Base-by-base conservation (phyloP, 2,888 invertebrate genomes). In the Drosophila phalerata region DNA sequence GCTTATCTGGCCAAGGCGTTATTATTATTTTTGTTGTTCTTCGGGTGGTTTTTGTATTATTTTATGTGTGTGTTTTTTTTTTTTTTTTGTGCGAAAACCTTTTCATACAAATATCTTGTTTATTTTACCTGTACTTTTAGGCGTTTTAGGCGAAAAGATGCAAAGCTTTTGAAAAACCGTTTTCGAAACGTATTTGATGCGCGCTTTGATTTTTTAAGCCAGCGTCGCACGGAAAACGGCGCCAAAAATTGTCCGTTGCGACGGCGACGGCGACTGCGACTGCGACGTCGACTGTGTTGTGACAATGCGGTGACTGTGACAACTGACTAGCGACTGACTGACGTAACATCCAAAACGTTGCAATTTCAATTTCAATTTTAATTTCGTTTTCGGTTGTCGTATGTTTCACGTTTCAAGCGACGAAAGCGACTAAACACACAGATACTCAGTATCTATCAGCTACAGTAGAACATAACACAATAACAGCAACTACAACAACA, bases 371-470 rank as follows among this genome's bases (percentile, higher is more conserved):
- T 80, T 83, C 48, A 60, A 68, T 70, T 78, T 76, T 60, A 69
- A 74, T 79, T 77, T 83, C 76, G 77, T 76, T 83, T 78, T 84
- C 70, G 63, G 74, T 73, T 69, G 71, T 88, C 87, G 86, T 75
- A 90, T 90, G 90, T 90, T 90, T 86, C 88, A 83, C 90, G 85
- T 87, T 87, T 85, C 88, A 90, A 86, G 90, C 90, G 81, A 90
- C 90, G 79, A 84, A 90, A 85, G 87, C 90, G 85, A 90, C 90
- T 90, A 90, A 90, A 79, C 88, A 88, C 73, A 84, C 80, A 73
- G 79, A 77, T 71, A 88, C 88, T 79, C 81, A 78, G 88, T 89
- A 89, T 89, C 89, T 87, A 85, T 85, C 79, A 77, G 85, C 70
- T 71, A 87, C 87, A 79, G 90, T 84, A 88, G 90, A 89, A 90